Conservation (phyloP, 2,888 invertebrate species). For the Lithophane leautieri region DNA sequence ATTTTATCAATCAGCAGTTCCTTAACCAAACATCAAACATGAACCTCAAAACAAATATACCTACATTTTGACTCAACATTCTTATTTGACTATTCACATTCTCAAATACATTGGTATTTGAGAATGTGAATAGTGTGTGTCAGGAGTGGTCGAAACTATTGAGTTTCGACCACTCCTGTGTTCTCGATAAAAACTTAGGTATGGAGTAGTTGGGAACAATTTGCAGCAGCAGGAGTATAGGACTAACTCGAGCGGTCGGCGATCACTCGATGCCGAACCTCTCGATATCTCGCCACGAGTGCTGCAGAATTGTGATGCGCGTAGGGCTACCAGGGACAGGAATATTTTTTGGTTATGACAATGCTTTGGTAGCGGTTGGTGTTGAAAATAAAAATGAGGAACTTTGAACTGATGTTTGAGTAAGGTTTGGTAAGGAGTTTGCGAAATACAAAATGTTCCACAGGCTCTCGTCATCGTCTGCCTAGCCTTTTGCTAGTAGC, state of each 20-base stretch:
- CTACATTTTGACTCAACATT: not conserved
- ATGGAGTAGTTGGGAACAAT: conserved; percentile 61
- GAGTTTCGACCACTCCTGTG: conserved; percentile 32
- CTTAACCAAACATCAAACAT: not conserved
- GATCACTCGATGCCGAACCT: conserved; percentile 61
- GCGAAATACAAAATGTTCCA: not conserved
- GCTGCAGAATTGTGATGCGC: conserved; percentile 54
- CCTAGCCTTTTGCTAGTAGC: not conserved
- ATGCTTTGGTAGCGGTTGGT: not conserved
- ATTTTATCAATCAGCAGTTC: not conserved
- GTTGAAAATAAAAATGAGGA: not conserved
- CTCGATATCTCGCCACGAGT: conserved; percentile 61
- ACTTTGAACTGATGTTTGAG: not conserved
- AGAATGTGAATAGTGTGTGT: too few species aligned
- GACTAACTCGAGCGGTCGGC: conserved; percentile 54
- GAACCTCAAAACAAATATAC: not conserved
- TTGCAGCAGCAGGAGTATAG: conserved; percentile 58
- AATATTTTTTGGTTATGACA: not conserved
- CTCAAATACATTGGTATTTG: too few species aligned
- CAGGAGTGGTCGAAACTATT: too few species aligned
- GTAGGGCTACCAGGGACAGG: conserved; percentile 34
- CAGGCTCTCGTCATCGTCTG: too few species aligned
- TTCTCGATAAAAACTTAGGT: conserved; percentile 52
- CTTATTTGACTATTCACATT: conserved; percentile 31
- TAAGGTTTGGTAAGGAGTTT: not conserved